Percentiles rank a stretch among this genome's conserved stretches.
Evolutionary conservation across 2,888 invertebrate genomes (phyloP).

Genomic region (Hololepta plana): DNA sequence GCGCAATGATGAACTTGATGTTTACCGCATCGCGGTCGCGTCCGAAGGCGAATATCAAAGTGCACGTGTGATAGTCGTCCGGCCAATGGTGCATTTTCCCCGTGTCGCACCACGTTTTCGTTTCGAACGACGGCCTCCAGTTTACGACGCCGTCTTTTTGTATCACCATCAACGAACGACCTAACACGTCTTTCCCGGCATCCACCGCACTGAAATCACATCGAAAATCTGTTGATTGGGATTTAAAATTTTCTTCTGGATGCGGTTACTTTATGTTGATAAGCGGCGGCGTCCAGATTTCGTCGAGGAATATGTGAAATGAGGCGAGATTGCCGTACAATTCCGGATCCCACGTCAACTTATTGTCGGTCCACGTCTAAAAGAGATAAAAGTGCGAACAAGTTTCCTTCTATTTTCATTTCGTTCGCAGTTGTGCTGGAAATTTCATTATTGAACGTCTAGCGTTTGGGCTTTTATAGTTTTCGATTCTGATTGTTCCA

Average conservation of each 20-base stretch:
- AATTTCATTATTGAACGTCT: too few species aligned
- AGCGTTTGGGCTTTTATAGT: too few species aligned
- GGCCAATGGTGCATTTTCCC: conserved; percentile 25
- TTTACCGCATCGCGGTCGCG: too few species aligned
- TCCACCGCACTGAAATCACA: conserved; percentile 18
- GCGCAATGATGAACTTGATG: too few species aligned
- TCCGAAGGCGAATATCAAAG: too few species aligned
- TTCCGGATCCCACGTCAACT: conserved; percentile 38
- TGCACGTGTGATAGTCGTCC: conserved; percentile 24
- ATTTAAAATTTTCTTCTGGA: conserved; percentile 3
- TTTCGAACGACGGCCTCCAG: conserved; percentile 20
- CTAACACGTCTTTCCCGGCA: conserved; percentile 15
- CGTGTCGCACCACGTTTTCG: conserved; percentile 22
- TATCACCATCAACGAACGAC: conserved; percentile 17
- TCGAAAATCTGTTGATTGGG: conserved; percentile 3
- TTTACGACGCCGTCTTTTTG: conserved; percentile 18
- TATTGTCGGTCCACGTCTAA: conserved; percentile 44
- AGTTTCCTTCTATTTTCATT: too few species aligned
- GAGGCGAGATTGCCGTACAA: conserved; percentile 34
- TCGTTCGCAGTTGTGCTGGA: too few species aligned
- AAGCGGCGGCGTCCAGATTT: conserved; percentile 41
- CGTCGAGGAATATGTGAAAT: conserved; percentile 32
- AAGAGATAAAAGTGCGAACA: conserved; percentile 16
- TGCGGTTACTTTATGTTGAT: conserved; percentile 25
- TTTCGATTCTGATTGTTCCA: too few species aligned